Base-by-base conservation (phyloP, 2,888 invertebrate genomes). In the Saturnia pavonia region DNA sequence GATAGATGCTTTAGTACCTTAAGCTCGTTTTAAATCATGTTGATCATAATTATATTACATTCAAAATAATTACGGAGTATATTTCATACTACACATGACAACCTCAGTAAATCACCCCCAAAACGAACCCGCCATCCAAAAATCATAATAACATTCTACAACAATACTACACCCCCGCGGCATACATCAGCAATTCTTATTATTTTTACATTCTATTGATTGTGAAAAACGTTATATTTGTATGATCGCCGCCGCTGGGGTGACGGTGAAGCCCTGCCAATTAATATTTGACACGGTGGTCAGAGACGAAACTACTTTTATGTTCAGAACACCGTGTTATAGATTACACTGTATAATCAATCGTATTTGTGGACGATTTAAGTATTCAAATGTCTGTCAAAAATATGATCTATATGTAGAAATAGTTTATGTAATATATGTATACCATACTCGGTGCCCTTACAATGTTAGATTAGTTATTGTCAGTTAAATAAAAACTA, bases 211-310 rank as follows among this genome's bases (percentile, higher is more conserved):
- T 79, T 82, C 77, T 76, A 82, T 76, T 85, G 83, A 88, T 88
- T 89, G 83, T 82, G 84, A 84, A 91, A 89, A 91, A 88, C 85
- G 87, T 79, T 84, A 81, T 78, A 87, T 86, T 91, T 87, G 87
- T 79, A 85, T 85, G 75, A 76, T 77, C 77, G 72, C 74, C 81
- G 80, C 87, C 84, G 85, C 85, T 89, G 76, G 84, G 88, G 88
- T 81, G 79, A 75, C 75, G 76, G 79, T 77, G 88, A 85, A 88
- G 92, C 94, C 94, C 92, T 91, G 92, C 92, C 94, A 94, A 94
- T 94, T 93, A 92, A 89, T 80, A 88, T 92, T 81, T 86, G 92
- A 80, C 89, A 89, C 89, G 91, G 92, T 88, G 94, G 92, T 92
- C 93, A 91, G 81, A 84, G 77, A 80, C 81, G 82, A 86, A 89